These are phyloP conservation scores for Marmota monax DNA, from an alignment of 2,113 vertebrate species.

Conservation along the genomic window DNA sequence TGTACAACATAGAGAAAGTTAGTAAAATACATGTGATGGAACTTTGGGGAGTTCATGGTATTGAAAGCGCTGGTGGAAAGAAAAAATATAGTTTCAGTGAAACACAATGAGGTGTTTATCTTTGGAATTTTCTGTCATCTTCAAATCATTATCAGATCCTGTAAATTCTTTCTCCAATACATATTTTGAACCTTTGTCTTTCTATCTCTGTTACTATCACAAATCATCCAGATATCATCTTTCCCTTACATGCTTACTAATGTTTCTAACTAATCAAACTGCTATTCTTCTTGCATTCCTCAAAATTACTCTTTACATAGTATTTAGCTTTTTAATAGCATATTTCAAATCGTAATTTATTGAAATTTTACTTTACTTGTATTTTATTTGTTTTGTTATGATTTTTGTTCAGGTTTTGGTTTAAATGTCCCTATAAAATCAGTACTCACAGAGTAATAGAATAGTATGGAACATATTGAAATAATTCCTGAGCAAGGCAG, in stretches of 20 bases:
- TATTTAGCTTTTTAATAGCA: background rate
- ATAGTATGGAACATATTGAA: background rate
- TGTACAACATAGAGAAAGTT: background rate
- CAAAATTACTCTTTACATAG: background rate
- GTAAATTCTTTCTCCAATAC: too few relatives aligned
- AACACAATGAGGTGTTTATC: background rate
- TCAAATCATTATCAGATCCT: background rate
- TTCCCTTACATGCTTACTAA: background rate
- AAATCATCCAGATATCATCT: background rate
- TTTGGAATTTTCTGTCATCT: background rate
- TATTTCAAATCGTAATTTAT: conserved; percentile 22
- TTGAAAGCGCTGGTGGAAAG: background rate
- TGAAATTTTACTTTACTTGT: background rate
- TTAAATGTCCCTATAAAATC: background rate
- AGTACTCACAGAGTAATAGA: background rate
- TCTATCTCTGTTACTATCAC: too few relatives aligned
- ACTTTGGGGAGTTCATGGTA: background rate
- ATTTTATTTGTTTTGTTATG: background rate
- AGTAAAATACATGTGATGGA: background rate
- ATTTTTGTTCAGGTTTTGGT: background rate
- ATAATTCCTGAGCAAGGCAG: background rate
- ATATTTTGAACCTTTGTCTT: too few relatives aligned
- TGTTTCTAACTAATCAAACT: background rate
- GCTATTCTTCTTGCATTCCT: background rate
- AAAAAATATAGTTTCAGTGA: background rate